phyloP scores from a whole-genome alignment of 2,888 invertebrate species.

The Elgonia sp. region DNA sequence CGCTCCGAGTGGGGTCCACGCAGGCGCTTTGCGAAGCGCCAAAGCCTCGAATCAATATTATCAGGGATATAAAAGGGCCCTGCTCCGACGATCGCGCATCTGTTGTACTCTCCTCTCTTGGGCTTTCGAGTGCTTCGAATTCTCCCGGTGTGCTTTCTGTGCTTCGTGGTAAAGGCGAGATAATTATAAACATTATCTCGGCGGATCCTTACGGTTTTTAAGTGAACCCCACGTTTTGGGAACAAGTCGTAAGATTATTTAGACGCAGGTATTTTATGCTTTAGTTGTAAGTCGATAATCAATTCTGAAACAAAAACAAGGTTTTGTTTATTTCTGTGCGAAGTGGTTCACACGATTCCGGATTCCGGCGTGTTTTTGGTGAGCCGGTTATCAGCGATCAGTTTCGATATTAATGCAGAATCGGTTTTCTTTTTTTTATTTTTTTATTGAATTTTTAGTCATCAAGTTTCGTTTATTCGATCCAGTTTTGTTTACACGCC shows the following conservation, averaged over 20 bases:
- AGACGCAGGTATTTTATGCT: conserved; percentile 52
- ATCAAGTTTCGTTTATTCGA: not conserved
- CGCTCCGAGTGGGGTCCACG: conserved; percentile 59
- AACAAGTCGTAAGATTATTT: conserved; percentile 46
- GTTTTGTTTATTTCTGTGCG: conserved; percentile 34
- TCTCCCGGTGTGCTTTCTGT: conserved; percentile 49
- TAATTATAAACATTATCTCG: conserved; percentile 24
- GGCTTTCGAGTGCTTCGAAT: conserved; percentile 60
- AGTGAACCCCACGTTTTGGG: conserved; percentile 37
- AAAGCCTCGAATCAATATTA: conserved; percentile 65
- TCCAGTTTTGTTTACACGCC: not conserved
- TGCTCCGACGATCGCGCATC: conserved; percentile 54
- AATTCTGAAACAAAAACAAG: conserved; percentile 4
- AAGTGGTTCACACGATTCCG: conserved; percentile 41
- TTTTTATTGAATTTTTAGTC: not conserved
- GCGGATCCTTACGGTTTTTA: conserved; percentile 34
- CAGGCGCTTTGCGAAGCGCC: conserved; percentile 26
- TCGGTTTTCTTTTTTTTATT: not conserved
- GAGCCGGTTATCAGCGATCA: not conserved
- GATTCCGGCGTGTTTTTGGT: conserved; percentile 24
- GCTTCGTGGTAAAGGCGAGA: conserved; percentile 43
- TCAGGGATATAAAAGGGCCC: conserved; percentile 70
- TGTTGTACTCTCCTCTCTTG: conserved; percentile 58
- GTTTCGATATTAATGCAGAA: not conserved
- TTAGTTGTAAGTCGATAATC: conserved; percentile 44